Evolutionary conservation across 1,140 invertebrate genomes (phyloP).

Genomic region (Andrena cerasifolii): DNA sequence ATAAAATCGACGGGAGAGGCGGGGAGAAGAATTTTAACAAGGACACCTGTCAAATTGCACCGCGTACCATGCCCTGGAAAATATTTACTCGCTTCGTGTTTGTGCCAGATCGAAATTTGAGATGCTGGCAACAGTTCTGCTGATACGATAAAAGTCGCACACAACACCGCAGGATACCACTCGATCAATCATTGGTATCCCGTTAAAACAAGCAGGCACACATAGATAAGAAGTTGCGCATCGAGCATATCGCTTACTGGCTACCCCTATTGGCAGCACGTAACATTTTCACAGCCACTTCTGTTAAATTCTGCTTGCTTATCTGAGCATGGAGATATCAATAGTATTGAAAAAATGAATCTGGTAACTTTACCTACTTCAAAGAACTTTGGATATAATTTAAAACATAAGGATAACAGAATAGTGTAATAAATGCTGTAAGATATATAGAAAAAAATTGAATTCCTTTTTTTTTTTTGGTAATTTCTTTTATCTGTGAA

Average conservation of each 20-base stretch:
- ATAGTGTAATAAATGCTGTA: too few relatives aligned
- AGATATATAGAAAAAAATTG: too few relatives aligned
- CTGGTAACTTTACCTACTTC: too few relatives aligned
- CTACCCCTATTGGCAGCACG: not conserved
- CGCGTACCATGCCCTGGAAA: not conserved
- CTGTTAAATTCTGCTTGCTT: not conserved
- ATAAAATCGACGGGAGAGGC: not conserved
- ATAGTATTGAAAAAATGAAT: too few relatives aligned
- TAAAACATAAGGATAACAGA: too few relatives aligned
- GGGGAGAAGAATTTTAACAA: not conserved
- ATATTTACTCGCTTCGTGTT: slow-evolving; percentile 45
- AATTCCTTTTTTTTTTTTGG: too few relatives aligned
- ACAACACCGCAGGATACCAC: slow-evolving; percentile 6
- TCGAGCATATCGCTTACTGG: slow-evolving; percentile 27
- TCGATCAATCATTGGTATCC: slow-evolving; percentile 22
- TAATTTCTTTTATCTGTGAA: too few relatives aligned
- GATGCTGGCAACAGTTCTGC: slow-evolving; percentile 18
- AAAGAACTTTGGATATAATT: too few relatives aligned
- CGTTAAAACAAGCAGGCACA: slow-evolving; percentile 36
- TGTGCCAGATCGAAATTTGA: slow-evolving; percentile 37
- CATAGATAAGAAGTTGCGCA: slow-evolving; percentile 36
- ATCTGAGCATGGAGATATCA: not conserved
- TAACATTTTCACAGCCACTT: not conserved
- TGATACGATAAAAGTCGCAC: slow-evolving; percentile 25
- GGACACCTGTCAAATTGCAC: not conserved